These are phyloP conservation scores for Sus cebifrons DNA, from an alignment of 2,797 vertebrate species.

Conservation along the genomic window DNA sequence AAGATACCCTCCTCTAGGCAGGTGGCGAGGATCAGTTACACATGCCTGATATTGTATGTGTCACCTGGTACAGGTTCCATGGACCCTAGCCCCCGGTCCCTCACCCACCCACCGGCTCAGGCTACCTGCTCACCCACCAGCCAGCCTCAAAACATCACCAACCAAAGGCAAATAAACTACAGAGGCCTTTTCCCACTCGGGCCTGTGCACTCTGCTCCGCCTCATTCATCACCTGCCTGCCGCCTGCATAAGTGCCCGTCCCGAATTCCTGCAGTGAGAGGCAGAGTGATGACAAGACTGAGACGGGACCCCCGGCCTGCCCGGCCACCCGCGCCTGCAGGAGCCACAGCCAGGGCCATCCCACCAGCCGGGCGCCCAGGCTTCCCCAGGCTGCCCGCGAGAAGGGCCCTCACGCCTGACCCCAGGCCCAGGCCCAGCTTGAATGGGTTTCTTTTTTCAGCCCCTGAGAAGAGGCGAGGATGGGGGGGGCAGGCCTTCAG, in stretches of 20 bases:
- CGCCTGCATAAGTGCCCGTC: constrained; percentile 61
- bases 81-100: not conserved
- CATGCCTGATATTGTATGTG: not conserved
- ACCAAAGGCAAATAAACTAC: constrained; percentile 73
- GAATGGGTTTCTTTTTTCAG: constrained; percentile 90
- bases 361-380: constrained; percentile 87
- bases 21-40: not conserved
- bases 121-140: constrained; percentile 55
- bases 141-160: constrained; percentile 17
- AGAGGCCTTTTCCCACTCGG: rapidly evolving
- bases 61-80: not conserved
- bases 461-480: constrained; percentile 52
- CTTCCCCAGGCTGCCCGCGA: constrained; percentile 89
- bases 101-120: not conserved
- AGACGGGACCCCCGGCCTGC: constrained; percentile 80
- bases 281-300: constrained; percentile 89
- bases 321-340: constrained; percentile 68
- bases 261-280: constrained; percentile 82
- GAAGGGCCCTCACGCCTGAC: constrained; percentile 93
- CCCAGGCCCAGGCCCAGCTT: constrained; percentile 93
- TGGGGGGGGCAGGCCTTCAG: constrained; percentile 66
- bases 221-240: constrained; percentile 84
- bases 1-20: not conserved
- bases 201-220: constrained; percentile 3
- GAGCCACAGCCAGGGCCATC: constrained; percentile 87